Percentiles rank a stretch among this genome's conserved stretches.
Conservation (phyloP, 2,797 vertebrate genomes). For the Agapornis canus region DNA sequence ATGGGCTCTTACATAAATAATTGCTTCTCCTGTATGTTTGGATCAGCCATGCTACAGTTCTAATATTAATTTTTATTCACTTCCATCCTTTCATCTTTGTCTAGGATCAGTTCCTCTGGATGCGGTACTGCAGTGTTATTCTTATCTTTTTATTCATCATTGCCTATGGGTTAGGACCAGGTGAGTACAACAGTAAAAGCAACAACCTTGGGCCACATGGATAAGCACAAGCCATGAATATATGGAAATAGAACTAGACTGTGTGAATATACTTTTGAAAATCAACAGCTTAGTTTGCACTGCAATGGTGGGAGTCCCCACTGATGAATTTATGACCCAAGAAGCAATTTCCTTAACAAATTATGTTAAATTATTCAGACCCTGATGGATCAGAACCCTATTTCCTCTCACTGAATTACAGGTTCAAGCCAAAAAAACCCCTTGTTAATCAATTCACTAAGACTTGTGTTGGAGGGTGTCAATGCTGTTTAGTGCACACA, state of each 20-base stretch:
- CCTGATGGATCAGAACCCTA: neutral
- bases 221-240: neutral
- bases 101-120: constrained; percentile 74
- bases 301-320: neutral
- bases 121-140: constrained; percentile 84
- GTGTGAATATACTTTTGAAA: neutral
- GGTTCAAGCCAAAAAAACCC: neutral
- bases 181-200: constrained; percentile 70
- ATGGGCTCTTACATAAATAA: neutral
- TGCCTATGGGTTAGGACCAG: constrained; percentile 90
- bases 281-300: neutral
- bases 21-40: neutral
- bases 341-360: neutral
- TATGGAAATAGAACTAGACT: neutral
- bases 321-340: neutral
- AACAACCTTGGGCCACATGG: neutral
- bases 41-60: neutral
- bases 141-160: constrained; percentile 91
- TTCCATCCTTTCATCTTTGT: neutral
- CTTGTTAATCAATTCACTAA: neutral
- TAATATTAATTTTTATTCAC: neutral
- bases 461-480: neutral
- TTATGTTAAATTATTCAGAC: neutral
- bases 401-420: neutral
- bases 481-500: neutral